Base-by-base conservation (phyloP, 1,140 invertebrate genomes). In the Orussus abietinus region DNA sequence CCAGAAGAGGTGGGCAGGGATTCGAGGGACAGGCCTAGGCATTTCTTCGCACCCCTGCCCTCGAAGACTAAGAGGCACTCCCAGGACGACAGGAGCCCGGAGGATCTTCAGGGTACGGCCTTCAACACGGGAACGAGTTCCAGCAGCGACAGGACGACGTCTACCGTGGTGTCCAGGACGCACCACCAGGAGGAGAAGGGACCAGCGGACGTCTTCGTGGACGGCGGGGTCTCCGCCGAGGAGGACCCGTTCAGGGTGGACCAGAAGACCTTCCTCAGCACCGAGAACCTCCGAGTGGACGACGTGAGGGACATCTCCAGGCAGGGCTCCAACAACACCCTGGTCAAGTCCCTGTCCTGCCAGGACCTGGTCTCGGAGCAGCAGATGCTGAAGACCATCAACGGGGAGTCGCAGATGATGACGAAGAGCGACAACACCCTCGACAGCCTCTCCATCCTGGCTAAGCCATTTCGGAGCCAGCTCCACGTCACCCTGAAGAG, bases 1-100 rank as follows among this genome's bases (percentile, higher is more conserved):
- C 5, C 4, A 9, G 20, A 33, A 17, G n/a, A n/a, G 20, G 12
- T 3, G 19, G n/a, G 1, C 30, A 13, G 26, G 18, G 20, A n/a
- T 17, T 25, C 30, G 19, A 25, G 9, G 39, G 53, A 49, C 10
- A 62, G 54, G 12, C 61, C 64, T 0, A 72, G 63, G 32, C 71
- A 76, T 18, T 77, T 76, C 34, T 77, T 78, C 35, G 63, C 75
- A 0, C 73, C 73, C 1, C 49, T 77, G 14, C 12, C 47, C 1
- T 29, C 35, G 2, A 67, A 53, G 20, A 14, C 7, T 50, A 10
- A 57, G 29, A 9, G 33, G 5, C 13, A 11, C 7, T 5, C 11
- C 14, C 17, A 25, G 0, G 50, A 43, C 5, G 50, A 54, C 1
- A 15, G 42, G 46, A 51, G 5, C 42, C 47, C 36, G n/a, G 38